Evolutionary conservation across 1,140 invertebrate species (phyloP), one percentile per base, ranked within the genome.

Genomic region (Coptotermes formosanus): DNA sequence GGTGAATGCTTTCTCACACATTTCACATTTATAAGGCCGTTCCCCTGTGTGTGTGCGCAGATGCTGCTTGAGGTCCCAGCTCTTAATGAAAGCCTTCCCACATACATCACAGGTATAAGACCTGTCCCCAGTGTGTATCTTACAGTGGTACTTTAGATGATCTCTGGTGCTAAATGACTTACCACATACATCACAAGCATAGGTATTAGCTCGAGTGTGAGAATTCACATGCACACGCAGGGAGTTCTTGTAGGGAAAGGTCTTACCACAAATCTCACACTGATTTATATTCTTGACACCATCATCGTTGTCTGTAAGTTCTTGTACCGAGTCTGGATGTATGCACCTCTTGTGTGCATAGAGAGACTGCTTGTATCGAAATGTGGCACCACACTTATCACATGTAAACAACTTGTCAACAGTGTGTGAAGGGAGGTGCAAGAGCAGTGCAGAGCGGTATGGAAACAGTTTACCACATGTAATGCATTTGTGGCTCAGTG

Each of bases 51-150:
- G 94, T 25, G 87, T 88, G 9, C 89, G 85, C 25, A 88, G 30
- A 87, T 90, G 89, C 7, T 85, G 85, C 11, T 85, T 87, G 9
- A 90, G 83, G 8, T 88, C 45, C 23, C 87, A 86, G 25, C 64
- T 23, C 38, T 86, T 81, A 43, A 52, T 87, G 87, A 94, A 94
- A 0, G 92, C 92, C 88, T 93, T 93, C 52, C 90, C 91, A 89
- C 94, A 95, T 4, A 92, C 89, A 30, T 91, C 89, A 89, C 94
- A 95, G 88, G 91, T 91, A 89, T 95, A 95, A 0, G 95, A 94
- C 87, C 95, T 95, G 88, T 96, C 95, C 2, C 95, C 95, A 0
- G 95, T 96, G 88, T 96, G 95, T 0, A 94, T 95, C 9, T 94
- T 90, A 87, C 93, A 90, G 88, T 96, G 95, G 87, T 94, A 93